Evolutionary conservation across 1,140 invertebrate species (phyloP), one percentile per base, ranked within the genome.

Genomic region (Heliconius hewitsoni): DNA sequence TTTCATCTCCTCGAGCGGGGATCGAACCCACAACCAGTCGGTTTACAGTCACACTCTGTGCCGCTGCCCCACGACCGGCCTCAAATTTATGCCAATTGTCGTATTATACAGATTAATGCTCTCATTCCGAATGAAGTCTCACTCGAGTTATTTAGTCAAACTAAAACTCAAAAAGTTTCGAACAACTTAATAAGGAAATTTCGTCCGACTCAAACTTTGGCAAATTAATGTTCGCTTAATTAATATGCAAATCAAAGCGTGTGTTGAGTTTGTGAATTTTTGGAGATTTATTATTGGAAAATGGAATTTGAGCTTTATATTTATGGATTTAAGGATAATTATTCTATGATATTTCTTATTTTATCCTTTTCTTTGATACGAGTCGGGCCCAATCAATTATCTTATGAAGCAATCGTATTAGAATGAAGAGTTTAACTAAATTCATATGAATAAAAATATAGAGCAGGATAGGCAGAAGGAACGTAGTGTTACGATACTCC

Each of bases 221-320:
- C 52, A 50, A 27, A 74, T 50, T 74, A 52, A 74, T 55, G 73
- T 52, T 74, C 60, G 6, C 39, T 46, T 74, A 74, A 74, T 74
- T 74, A 74, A 74, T 74, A 74, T 74, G 73, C 55, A 74, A 74
- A 74, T 74, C 52, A 55, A 13, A 55, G 46, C 52, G 34, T 74
- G 50, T 74, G 73, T 52, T 74, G 27, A 66, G 23, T 66, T 66
- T 66, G 60, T 16, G 23, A 13, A 66, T 66, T 66, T 66, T 66
- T 66, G 23, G 60, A 30, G 23, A 66, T 66, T 30, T 66, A 66
- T 57, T 1, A 27, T 13, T 66, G 60, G 9, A 27, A 27, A 23
- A 66, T 66, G 2, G n/a, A n/a, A 60, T 23, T 27, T 66, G 27
- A 30, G 27, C 57, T 27, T 66, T 66, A 23, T 27, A 1, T 9